Evolutionary conservation across 2,888 invertebrate genomes (phyloP).

Genomic region (Alloplasta piceator): DNA sequence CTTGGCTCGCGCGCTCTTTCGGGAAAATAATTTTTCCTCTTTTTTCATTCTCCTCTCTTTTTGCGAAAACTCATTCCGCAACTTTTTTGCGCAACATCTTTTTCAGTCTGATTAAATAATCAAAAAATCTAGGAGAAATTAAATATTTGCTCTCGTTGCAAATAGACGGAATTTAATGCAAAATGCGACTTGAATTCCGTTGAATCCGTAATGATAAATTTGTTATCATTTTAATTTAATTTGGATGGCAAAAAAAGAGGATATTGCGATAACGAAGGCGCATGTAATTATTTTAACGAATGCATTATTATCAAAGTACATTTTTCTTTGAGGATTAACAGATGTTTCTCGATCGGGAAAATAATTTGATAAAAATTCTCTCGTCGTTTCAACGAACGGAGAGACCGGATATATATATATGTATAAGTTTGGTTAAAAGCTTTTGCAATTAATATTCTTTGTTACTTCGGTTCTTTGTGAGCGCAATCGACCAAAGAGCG

Average conservation of each 20-base stretch:
- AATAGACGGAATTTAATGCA: no score
- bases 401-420: no score
- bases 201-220: neutral
- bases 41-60: neutral
- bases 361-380: conserved; percentile 8
- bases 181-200: neutral
- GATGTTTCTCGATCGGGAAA: neutral
- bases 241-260: neutral
- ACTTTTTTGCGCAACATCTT: neutral
- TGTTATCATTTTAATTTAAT: neutral
- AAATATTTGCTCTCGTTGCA: no score
- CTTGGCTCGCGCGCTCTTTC: conserved; percentile 30
- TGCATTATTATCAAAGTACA: neutral
- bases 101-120: conserved; percentile 2
- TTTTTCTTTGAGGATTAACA: neutral
- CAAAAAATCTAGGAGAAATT: neutral
- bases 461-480: no score
- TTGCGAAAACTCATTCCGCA: neutral
- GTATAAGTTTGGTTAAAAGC: neutral
- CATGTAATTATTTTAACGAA: neutral
- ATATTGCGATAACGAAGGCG: neutral
- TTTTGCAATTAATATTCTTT: conserved; percentile 22
- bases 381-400: neutral
- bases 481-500: no score
- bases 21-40: conserved; percentile 2